Evolutionary conservation across 2,113 vertebrate genomes (phyloP), one percentile per base, ranked within the genome.

Genomic region (Syngnathoides biaculeatus): DNA sequence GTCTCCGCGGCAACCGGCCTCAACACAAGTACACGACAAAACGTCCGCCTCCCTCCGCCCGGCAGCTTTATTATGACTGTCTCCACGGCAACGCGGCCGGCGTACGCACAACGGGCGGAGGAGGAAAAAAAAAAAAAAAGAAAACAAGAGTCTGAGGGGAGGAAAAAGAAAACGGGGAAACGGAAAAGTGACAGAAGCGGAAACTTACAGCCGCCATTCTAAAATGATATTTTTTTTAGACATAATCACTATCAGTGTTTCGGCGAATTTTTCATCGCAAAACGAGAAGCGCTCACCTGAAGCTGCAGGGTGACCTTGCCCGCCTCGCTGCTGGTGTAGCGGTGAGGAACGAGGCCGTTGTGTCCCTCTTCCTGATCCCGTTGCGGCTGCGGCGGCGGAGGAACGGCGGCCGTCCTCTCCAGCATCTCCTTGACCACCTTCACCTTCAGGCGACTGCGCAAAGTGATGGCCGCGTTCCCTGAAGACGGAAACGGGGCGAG

Each of bases 381-480:
- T 14, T 65, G 63, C 42, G 83, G 85, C 66, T 84, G 79, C 42
- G 47, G n/a, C 15, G 17, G 59, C 1, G 3, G 66, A 15, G 72
- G 30, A 3, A 35, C 67, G 74, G 75, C 22, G 55, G 68, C 82
- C 3, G 74, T 67, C 55, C 80, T 86, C 81, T 90, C 89, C 20
- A 89, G 78, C 77, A 89, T 79, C 72, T 89, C 91, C 83, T 93
- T 94, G 84, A 93, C 83, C 75, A 94, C 91, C 82, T 93, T 93
- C 71, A 94, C 93, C 77, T 93, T 93, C 62, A 93, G 83, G 17
- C 92, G 92, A 53, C 92, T 93, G 67, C 92, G 91, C 73, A 94
- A 80, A 12, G 91, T 91, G 79, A 94, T 92, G 71, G 92, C 91
- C 0, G 92, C 92, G 5, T 93, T 93, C 10, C 93, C 93, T 93